Percentiles rank a stretch among this genome's conserved stretches.
Conservation (phyloP, 2,797 vertebrate genomes). For the Gephyroberyx darwinii region DNA sequence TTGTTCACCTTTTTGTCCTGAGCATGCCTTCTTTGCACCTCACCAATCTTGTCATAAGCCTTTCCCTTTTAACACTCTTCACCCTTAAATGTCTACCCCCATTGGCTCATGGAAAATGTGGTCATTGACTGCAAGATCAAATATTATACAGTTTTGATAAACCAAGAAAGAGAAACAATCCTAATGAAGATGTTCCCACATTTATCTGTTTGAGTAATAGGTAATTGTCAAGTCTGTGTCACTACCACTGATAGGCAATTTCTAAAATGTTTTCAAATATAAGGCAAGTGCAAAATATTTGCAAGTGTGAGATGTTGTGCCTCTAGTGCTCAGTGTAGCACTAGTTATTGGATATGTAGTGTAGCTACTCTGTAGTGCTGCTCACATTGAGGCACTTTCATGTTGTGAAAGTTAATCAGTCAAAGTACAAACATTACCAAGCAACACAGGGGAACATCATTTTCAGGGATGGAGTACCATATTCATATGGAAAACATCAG, state of each 20-base stretch:
- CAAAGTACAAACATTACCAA: conserved; percentile 10
- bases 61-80: conserved; percentile 79
- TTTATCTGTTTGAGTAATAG: conserved; percentile 7
- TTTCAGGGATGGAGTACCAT: conserved; percentile 5
- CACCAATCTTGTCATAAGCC: conserved; percentile 94
- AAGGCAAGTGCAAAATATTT: conserved; percentile 13
- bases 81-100: conserved; percentile 80
- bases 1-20: conserved; percentile 81
- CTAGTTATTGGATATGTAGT: conserved; percentile 12
- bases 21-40: conserved; percentile 96
- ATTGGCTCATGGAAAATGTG: conserved; percentile 66
- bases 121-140: conserved; percentile 61
- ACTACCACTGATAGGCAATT: not conserved
- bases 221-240: not conserved
- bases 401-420: conserved; percentile 8
- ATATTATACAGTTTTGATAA: conserved; percentile 14
- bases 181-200: conserved; percentile 28
- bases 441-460: not conserved
- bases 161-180: conserved; percentile 12
- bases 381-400: conserved; percentile 19
- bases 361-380: conserved; percentile 7
- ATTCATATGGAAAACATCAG: conserved; percentile 21
- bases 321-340: conserved; percentile 27
- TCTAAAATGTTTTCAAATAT: not conserved
- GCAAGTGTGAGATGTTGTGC: conserved; percentile 4